Percentiles rank a stretch among this genome's conserved stretches.
Evolutionary conservation across 2,113 vertebrate species (phyloP).

Genomic region (Eulacestoma nigropectus): DNA sequence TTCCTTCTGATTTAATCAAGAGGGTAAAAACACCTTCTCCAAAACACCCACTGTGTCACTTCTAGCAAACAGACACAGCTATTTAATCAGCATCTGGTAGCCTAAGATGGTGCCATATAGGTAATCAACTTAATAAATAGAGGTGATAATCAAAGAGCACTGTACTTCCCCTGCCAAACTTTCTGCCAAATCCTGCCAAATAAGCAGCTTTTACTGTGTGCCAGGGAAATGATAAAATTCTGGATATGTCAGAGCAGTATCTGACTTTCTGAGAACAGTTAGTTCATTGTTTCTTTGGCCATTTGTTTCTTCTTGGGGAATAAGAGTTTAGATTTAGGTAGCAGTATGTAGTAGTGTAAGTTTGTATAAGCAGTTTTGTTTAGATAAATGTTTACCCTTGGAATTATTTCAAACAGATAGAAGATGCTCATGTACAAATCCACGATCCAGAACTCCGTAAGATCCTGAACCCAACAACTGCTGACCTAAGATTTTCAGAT

Average conservation of each 20-base stretch:
- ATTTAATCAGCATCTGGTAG: not conserved
- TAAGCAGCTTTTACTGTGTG: not conserved
- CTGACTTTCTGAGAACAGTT: not conserved
- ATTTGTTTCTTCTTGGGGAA: not conserved
- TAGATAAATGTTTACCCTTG: not conserved
- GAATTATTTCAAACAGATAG: slow-evolving; percentile 76
- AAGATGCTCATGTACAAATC: slow-evolving; percentile 87
- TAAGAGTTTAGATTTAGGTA: not conserved
- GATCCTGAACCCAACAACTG: slow-evolving; percentile 86
- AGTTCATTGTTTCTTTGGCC: not conserved
- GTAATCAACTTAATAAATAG: not conserved
- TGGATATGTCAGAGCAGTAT: not conserved
- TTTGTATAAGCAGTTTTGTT: not conserved
- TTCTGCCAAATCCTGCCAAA: not conserved
- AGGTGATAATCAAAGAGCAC: not conserved
- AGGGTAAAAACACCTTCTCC: not conserved
- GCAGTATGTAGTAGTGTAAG: not conserved
- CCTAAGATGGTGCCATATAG: not conserved
- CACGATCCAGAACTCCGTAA: slow-evolving; percentile 91
- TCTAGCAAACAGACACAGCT: not conserved
- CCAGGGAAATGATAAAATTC: not conserved
- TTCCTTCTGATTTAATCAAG: not conserved
- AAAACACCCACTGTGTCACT: not conserved
- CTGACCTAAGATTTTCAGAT: slow-evolving; percentile 93
- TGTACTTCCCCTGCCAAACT: not conserved